Base-by-base conservation (phyloP, 1,140 invertebrate genomes). In the Megalopta genalis region DNA sequence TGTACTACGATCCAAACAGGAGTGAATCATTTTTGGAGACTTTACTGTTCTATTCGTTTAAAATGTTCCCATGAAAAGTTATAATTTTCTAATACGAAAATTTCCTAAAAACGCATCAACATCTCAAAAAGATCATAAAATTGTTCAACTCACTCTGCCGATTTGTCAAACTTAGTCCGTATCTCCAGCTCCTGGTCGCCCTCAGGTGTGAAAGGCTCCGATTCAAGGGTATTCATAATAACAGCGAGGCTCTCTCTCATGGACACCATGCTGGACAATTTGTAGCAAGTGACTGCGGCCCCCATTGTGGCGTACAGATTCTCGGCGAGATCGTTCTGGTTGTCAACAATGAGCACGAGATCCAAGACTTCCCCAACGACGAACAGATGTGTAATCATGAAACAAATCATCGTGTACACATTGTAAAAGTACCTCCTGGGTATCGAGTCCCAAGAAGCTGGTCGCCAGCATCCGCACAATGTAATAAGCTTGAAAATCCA, bases 281-380 rank as follows among this genome's bases (percentile, higher is more conserved):
- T 89, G 2, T 57, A 78, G 23, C 80, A 64, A 1, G 66, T 71
- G 23, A 80, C 76, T 1, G 12, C 42, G 42, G 87, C 71, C 0
- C 83, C 77, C 16, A 88, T 63, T 18, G 82, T 42, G n/a, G 87
- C 69, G 49, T 81, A 89, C 12, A 85, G 77, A 69, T 83, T 84
- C 42, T 87, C 78, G 0, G 83, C 79, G 12, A 86, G 77, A 16
- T 80, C 65, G 0, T 83, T 71, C 12, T 70, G 39, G 63, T 82
- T 80, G 1, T 49, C 39, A 7, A 81, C 79, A 59, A 42, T 80
- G 21, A 64, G 52, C 27, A 60, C 25, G 10, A 62, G 32, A 21
- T 73, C 69, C 57, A 71, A 65, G 57, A 68, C 81, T 72, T 32
- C 73, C 0, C 67, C 60, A 27, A 77, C n/a, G 0, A 63, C 10